Evolutionary conservation across 2,113 vertebrate genomes (phyloP).

Genomic region (Aspidoscelis tigris): DNA sequence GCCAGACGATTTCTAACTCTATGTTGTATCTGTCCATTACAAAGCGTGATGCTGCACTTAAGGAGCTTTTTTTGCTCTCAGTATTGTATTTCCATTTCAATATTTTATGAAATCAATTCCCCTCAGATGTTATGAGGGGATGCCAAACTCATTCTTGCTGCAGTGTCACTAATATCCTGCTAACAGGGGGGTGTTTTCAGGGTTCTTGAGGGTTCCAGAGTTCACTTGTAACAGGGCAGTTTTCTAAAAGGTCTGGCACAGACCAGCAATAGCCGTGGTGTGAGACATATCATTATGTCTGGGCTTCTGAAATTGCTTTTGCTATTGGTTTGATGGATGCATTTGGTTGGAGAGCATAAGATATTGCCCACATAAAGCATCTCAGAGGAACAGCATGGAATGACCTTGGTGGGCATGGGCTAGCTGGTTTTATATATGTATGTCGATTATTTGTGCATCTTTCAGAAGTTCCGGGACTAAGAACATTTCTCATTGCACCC

Average conservation of each 20-base stretch:
- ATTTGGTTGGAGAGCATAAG: neutral
- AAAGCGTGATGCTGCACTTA: constrained; percentile 13
- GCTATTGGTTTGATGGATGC: neutral
- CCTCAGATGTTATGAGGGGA: neutral
- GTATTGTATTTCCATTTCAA: constrained; percentile 8
- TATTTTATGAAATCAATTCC: constrained; percentile 10
- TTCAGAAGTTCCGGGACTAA: too few species aligned
- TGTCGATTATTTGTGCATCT: too few species aligned
- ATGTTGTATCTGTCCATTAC: neutral
- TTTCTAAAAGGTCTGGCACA: neutral
- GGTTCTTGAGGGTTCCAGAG: constrained; percentile 6
- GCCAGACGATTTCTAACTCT: neutral
- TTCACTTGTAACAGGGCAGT: neutral
- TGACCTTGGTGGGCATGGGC: neutral
- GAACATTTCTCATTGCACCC: too few species aligned
- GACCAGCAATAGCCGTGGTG: neutral
- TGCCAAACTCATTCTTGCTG: neutral
- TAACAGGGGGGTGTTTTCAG: neutral
- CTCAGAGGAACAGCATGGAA: neutral
- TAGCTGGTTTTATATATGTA: neutral
- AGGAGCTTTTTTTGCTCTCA: neutral
- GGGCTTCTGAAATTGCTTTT: neutral
- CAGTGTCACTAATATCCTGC: neutral
- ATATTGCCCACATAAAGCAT: neutral
- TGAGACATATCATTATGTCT: neutral